These are phyloP conservation scores for Pelodiscus sinensis DNA, from an alignment of 2,113 vertebrate species.

Conservation along the genomic window DNA sequence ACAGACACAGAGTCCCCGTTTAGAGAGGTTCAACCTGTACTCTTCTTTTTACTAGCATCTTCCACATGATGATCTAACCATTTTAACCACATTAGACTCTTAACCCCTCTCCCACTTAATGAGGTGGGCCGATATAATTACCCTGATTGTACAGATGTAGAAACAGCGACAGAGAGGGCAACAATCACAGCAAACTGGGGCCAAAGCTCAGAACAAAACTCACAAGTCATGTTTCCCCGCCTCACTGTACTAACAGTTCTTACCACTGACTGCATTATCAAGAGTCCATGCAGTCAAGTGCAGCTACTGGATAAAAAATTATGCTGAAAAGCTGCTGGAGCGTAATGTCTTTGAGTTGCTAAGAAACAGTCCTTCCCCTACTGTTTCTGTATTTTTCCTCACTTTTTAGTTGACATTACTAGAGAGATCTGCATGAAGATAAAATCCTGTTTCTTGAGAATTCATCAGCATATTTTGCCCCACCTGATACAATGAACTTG, in stretches of 20 bases:
- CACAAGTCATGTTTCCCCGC: background rate
- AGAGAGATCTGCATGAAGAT: background rate
- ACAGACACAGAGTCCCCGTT: too few relatives aligned
- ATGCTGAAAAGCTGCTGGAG: background rate
- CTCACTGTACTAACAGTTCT: background rate
- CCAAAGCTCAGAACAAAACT: background rate
- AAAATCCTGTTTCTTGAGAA: background rate
- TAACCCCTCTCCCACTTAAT: background rate
- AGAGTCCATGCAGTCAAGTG: background rate
- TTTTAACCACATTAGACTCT: constrained; percentile 26
- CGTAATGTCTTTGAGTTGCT: background rate
- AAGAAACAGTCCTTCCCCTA: background rate
- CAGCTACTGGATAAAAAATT: background rate
- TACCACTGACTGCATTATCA: background rate
- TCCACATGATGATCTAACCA: constrained; percentile 5
- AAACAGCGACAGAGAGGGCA: background rate
- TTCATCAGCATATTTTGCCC: background rate
- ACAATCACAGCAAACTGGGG: background rate
- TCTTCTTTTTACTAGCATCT: background rate
- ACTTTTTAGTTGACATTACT: background rate
- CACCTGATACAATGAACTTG: background rate
- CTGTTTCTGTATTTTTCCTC: background rate
- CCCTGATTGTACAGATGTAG: background rate
- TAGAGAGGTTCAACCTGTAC: background rate
- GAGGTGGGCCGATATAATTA: background rate